phyloP scores from a whole-genome alignment of 92 coral and sea anemone species.

The Diadumene lineata region DNA sequence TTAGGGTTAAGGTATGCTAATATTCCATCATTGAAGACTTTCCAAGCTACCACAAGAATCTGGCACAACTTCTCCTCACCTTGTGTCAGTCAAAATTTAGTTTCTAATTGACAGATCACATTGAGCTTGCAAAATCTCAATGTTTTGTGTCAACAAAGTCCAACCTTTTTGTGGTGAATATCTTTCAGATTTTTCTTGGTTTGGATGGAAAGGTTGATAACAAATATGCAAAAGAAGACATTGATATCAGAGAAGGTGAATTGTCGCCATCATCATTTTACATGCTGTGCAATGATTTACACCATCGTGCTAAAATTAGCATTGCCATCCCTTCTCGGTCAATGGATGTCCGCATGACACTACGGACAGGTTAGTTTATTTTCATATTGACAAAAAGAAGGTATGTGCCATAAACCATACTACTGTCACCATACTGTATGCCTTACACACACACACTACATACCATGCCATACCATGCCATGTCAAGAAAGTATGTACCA shows the following conservation, averaged over 20 bases:
- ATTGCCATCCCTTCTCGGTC: slow-evolving; percentile 8
- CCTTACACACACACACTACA: no score
- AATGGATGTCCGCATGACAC: slow-evolving; percentile 19
- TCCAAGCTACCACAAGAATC: no score
- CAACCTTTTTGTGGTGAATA: not conserved
- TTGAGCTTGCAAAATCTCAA: no score
- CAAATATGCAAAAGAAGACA: not conserved
- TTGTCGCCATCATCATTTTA: slow-evolving; percentile 2
- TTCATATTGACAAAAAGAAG: not conserved
- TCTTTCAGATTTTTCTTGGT: slow-evolving; percentile 19
- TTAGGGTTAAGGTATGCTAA: slow-evolving; percentile 6
- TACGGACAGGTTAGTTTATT: slow-evolving; percentile 29
- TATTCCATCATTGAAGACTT: no score
- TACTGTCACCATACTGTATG: not conserved
- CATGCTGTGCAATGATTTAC: slow-evolving; percentile 6
- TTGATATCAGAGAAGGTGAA: slow-evolving; percentile 7
- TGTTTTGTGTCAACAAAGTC: no score
- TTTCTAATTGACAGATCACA: no score
- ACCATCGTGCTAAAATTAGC: slow-evolving; percentile 13
- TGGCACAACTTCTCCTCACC: no score
- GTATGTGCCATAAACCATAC: not conserved
- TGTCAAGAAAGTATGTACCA: no score
- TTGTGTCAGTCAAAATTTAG: no score
- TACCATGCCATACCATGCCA: no score
- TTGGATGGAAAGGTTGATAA: slow-evolving; percentile 5